These are phyloP conservation scores for Aphelocoma californica DNA, from an alignment of 2,797 vertebrate species.

Conservation along the genomic window DNA sequence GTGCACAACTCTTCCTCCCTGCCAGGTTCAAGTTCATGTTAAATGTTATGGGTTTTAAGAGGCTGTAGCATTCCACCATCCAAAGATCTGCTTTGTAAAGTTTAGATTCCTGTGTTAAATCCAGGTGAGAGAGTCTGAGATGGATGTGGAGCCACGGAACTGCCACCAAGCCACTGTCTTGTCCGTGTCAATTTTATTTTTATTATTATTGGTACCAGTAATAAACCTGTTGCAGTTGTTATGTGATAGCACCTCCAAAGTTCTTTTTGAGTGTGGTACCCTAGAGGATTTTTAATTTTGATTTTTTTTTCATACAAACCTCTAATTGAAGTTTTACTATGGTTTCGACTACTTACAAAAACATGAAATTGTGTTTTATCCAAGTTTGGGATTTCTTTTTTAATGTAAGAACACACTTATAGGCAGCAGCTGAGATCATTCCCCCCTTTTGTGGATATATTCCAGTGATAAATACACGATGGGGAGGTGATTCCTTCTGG, in stretches of 20 bases:
- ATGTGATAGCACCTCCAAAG: not conserved
- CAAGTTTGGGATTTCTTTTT: not conserved
- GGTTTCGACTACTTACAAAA: not conserved
- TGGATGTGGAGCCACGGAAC: not conserved
- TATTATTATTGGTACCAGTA: not conserved
- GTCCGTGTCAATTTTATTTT: not conserved
- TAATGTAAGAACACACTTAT: accelerated
- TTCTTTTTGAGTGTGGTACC: not conserved
- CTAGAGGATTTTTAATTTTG: not conserved
- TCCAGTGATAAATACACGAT: not conserved
- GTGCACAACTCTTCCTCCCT: not conserved
- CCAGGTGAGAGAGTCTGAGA: not conserved
- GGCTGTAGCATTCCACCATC: accelerated
- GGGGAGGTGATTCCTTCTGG: not conserved
- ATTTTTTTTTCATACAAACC: not conserved
- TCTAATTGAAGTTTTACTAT: not conserved
- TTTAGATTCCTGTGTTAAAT: not conserved
- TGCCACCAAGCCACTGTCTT: not conserved
- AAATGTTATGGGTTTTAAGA: not conserved
- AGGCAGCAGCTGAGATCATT: not conserved
- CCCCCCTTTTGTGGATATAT: not conserved
- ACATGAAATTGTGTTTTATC: not conserved
- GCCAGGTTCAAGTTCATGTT: not conserved
- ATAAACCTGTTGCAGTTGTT: not conserved
- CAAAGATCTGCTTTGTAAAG: not conserved